Percentiles rank a stretch among this genome's conserved stretches.
These are phyloP conservation scores for Cynoglossus semilaevis DNA, from an alignment of 2,113 vertebrate species.

Conservation along the genomic window DNA sequence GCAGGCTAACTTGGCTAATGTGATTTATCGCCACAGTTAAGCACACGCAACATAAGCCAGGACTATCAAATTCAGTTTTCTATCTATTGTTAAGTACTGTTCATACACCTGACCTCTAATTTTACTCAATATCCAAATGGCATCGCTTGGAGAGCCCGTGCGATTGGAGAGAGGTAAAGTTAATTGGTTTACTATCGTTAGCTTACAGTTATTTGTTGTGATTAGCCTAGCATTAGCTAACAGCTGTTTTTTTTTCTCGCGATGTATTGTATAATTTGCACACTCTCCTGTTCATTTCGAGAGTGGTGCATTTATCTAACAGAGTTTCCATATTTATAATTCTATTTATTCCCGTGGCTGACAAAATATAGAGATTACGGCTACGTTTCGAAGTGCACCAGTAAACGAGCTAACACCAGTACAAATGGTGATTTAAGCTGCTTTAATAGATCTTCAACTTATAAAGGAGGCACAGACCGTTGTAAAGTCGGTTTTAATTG, in stretches of 20 bases:
- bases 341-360: not conserved
- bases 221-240: conserved; percentile 28
- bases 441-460: not conserved
- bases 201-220: conserved; percentile 52
- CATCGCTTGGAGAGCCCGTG: conserved; percentile 87
- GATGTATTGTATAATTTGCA: too few species aligned
- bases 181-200: conserved; percentile 56
- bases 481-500: not conserved
- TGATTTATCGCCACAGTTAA: conserved; percentile 61
- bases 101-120: not conserved
- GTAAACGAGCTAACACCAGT: conserved; percentile 16
- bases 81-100: conserved; percentile 11
- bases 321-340: not conserved
- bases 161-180: conserved; percentile 90
- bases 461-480: not conserved
- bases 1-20: conserved; percentile 70
- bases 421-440: not conserved
- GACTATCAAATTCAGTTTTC: conserved; percentile 50
- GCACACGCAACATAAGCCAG: conserved; percentile 36
- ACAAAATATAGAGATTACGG: not conserved
- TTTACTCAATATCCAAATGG: conserved; percentile 65
- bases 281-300: too few species aligned
- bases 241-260: not conserved
- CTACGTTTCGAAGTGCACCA: not conserved
- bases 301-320: not conserved